These are phyloP conservation scores for Odontomyia ornata DNA, from an alignment of 2,888 invertebrate genomes.

Conservation along the genomic window DNA sequence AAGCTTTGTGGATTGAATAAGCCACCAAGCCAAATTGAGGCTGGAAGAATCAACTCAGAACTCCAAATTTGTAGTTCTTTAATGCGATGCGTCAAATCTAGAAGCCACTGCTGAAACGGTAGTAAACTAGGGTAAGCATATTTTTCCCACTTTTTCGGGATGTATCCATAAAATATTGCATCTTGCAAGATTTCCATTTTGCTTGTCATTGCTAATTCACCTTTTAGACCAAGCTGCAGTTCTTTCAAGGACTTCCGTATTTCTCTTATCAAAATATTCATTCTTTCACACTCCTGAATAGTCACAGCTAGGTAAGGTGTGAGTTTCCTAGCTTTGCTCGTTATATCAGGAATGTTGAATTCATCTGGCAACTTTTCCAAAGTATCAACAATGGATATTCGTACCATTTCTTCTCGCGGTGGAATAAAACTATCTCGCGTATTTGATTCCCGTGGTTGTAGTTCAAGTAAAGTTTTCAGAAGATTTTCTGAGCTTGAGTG, in stretches of 20 bases:
- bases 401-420: slow-evolving; percentile 81
- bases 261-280: slow-evolving; percentile 88
- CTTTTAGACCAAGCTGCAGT: slow-evolving; percentile 88
- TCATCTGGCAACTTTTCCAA: slow-evolving; percentile 89
- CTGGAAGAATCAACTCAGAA: slow-evolving; percentile 80
- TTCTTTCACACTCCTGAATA: slow-evolving; percentile 92
- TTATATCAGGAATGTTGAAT: slow-evolving; percentile 86
- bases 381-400: slow-evolving; percentile 84
- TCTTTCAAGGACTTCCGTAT: slow-evolving; percentile 85
- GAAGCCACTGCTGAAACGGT: slow-evolving; percentile 86
- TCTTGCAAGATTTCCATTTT: slow-evolving; percentile 92
- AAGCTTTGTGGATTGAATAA: slow-evolving; percentile 98
- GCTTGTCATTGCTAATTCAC: slow-evolving; percentile 92
- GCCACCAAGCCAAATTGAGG: slow-evolving; percentile 92
- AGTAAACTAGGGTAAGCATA: slow-evolving; percentile 90
- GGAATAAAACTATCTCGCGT: slow-evolving; percentile 67
- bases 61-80: slow-evolving; percentile 89
- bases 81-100: slow-evolving; percentile 82
- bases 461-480: slow-evolving; percentile 85
- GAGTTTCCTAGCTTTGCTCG: slow-evolving; percentile 86
- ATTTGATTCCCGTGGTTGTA: slow-evolving; percentile 85
- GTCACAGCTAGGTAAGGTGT: slow-evolving; percentile 93
- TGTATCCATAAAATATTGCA: slow-evolving; percentile 85
- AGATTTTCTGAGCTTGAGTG: slow-evolving; percentile 86
- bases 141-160: slow-evolving; percentile 84